These are phyloP conservation scores for Epinephelus lanceolatus DNA, from an alignment of 2,113 vertebrate genomes.

Conservation along the genomic window DNA sequence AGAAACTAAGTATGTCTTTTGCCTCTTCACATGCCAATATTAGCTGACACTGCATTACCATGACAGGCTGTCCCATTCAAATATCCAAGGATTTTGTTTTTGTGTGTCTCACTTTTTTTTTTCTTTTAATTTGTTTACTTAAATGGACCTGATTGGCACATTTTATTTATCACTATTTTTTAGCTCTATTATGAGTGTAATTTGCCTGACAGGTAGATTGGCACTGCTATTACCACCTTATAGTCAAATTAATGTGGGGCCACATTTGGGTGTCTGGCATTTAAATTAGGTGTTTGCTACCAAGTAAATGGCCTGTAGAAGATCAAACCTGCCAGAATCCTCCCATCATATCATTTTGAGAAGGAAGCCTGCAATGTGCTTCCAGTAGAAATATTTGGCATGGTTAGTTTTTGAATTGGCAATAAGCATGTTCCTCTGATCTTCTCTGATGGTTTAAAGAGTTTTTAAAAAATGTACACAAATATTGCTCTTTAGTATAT, in stretches of 20 bases:
- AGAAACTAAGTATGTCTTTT: background rate
- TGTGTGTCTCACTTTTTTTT: background rate
- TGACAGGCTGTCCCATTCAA: background rate
- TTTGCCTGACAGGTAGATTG: slow-evolving; percentile 20
- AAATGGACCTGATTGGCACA: slow-evolving; percentile 7
- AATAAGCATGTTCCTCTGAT: background rate
- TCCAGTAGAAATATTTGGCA: slow-evolving; percentile 22
- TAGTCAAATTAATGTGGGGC: slow-evolving; percentile 1
- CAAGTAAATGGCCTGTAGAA: slow-evolving; percentile 25
- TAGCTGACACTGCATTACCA: background rate
- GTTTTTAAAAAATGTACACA: slow-evolving; percentile 23
- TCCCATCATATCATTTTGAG: slow-evolving; percentile 25
- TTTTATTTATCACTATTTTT: background rate
- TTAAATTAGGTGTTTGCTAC: slow-evolving; percentile 48
- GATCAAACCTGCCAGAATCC: slow-evolving; percentile 16
- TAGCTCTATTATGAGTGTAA: background rate
- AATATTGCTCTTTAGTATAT: background rate
- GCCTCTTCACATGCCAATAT: slow-evolving; percentile 6
- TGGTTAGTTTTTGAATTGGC: background rate
- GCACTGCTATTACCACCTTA: slow-evolving; percentile 5
- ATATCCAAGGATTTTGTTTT: background rate
- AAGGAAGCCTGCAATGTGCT: slow-evolving; percentile 4
- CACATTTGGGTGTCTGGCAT: slow-evolving; percentile 17
- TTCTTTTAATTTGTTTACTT: slow-evolving; percentile 25
- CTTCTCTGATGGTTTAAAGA: slow-evolving; percentile 9